Conservation (phyloP, 2,113 vertebrate species). For the Amia ocellicauda region DNA sequence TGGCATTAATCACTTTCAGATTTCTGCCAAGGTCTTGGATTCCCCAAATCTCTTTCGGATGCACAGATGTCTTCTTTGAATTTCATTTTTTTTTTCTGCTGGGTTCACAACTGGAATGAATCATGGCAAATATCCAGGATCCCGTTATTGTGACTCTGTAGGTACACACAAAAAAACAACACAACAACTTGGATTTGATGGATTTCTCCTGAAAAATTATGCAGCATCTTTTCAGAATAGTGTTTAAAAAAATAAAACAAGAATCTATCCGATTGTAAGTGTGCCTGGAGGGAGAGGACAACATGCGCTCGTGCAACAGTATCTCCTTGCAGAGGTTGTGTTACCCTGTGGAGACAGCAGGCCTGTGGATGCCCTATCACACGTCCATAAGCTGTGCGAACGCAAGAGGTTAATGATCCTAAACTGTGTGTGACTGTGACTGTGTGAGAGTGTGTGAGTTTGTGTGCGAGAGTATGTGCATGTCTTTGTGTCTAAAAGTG, state of each 20-base stretch:
- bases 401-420: not conserved
- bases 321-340: constrained; percentile 9
- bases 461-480: too few species aligned
- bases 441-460: too few species aligned
- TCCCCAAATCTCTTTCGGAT: constrained; percentile 16
- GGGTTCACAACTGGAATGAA: not conserved
- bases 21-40: constrained; percentile 15
- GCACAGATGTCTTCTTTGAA: constrained; percentile 22
- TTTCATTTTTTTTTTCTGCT: constrained; percentile 7
- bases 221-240: constrained; percentile 12
- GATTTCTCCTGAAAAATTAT: too few species aligned
- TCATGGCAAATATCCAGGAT: constrained; percentile 14
- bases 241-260: too few species aligned
- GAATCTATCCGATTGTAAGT: too few species aligned
- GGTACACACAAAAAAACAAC: not conserved
- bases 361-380: constrained; percentile 8
- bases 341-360: constrained; percentile 3
- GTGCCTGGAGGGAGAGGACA: constrained; percentile 9
- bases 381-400: not conserved
- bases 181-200: too few species aligned
- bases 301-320: constrained; percentile 12
- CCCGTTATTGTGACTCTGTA: constrained; percentile 15
- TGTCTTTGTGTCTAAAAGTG: too few species aligned
- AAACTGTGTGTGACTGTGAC: too few species aligned
- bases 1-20: constrained; percentile 23